phyloP scores from a whole-genome alignment of 2,888 invertebrate genomes.

The Ochlodes sylvanus region DNA sequence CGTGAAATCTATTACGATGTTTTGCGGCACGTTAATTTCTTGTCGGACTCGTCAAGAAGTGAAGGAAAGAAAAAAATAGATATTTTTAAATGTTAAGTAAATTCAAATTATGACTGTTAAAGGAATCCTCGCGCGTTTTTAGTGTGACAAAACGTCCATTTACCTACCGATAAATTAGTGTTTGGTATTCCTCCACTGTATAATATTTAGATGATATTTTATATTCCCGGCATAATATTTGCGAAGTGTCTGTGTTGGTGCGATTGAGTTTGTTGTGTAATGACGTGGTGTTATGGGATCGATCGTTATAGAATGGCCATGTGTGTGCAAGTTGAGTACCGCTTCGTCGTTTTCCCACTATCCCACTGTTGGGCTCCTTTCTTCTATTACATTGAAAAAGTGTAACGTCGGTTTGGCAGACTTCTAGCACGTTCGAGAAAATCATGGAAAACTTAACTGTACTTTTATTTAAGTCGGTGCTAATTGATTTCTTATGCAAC shows the following conservation, averaged over 20 bases:
- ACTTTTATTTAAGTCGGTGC: too few species aligned
- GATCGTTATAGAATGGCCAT: not conserved
- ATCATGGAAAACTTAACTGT: too few species aligned
- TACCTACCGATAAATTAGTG: constrained; percentile 66
- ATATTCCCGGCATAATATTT: constrained; percentile 60
- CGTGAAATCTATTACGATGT: not conserved
- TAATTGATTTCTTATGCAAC: too few species aligned
- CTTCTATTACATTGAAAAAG: too few species aligned
- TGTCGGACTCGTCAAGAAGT: constrained; percentile 6
- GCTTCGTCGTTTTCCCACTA: too few species aligned
- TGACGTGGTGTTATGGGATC: not conserved
- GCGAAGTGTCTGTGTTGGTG: constrained; percentile 53
- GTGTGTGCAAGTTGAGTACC: too few species aligned
- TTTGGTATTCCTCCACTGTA: constrained; percentile 79
- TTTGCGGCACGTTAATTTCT: constrained; percentile 12
- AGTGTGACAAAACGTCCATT: constrained; percentile 74
- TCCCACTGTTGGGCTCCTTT: too few species aligned
- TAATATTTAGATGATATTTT: constrained; percentile 68
- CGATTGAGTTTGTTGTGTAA: constrained; percentile 42
- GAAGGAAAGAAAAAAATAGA: constrained; percentile 1
- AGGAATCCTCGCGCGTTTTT: constrained; percentile 25
- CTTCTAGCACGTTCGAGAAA: too few species aligned
- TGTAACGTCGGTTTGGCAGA: too few species aligned
- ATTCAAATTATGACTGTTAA: constrained; percentile 39
- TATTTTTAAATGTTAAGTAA: constrained; percentile 33